Evolutionary conservation across 2,888 invertebrate genomes (phyloP).

Genomic region (Chromoteleia sp.): DNA sequence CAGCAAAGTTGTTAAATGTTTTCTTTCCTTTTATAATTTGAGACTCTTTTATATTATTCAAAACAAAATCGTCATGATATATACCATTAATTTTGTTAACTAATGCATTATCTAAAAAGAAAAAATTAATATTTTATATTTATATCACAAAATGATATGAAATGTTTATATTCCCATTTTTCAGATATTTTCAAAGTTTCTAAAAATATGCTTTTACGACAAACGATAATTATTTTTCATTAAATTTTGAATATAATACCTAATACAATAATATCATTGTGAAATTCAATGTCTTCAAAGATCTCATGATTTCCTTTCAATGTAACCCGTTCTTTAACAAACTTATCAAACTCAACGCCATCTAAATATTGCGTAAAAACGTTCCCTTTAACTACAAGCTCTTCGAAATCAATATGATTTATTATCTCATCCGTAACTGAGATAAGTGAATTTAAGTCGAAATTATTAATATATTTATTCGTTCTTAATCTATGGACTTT

Average conservation of each 20-base stretch:
- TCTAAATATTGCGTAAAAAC: constrained; percentile 72
- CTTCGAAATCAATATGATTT: constrained; percentile 70
- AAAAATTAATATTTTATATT: not conserved
- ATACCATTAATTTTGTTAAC: constrained; percentile 15
- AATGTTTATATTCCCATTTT: too few species aligned
- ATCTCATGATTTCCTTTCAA: constrained; percentile 71
- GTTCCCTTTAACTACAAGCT: constrained; percentile 69
- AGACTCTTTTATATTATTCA: constrained; percentile 1
- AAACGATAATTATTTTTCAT: too few species aligned
- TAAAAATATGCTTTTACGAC: too few species aligned
- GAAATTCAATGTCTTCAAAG: constrained; percentile 73
- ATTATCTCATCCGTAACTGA: constrained; percentile 71
- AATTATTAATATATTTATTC: constrained; percentile 69
- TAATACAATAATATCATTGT: constrained; percentile 72
- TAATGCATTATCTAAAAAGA: not conserved
- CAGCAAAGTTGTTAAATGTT: constrained; percentile 3
- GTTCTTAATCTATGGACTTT: constrained; percentile 69
- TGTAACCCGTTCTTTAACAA: constrained; percentile 74
- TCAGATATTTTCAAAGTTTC: too few species aligned
- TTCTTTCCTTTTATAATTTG: constrained; percentile 17
- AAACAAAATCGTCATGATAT: constrained; percentile 1
- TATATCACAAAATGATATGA: too few species aligned
- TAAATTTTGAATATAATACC: too few species aligned
- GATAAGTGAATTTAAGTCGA: constrained; percentile 67
- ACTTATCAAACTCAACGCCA: constrained; percentile 76